These are phyloP conservation scores for Ondatra zibethicus DNA, from an alignment of 2,113 vertebrate species.

Conservation along the genomic window DNA sequence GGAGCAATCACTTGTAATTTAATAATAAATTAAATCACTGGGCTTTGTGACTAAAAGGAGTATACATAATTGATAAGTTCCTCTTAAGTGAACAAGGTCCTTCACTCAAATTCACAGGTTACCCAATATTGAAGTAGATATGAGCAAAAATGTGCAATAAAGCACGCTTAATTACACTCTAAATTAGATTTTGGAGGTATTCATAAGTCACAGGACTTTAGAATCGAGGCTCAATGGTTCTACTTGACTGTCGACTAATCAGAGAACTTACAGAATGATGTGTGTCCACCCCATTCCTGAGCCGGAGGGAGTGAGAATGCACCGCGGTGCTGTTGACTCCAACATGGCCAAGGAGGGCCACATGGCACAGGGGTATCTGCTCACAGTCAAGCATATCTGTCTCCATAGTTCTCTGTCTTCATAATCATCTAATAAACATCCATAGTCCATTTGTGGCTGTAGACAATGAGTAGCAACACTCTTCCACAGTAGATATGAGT, in stretches of 20 bases:
- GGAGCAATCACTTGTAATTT: background rate
- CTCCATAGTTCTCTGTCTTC: background rate
- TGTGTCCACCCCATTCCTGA: background rate
- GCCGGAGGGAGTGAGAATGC: background rate
- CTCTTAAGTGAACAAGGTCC: conserved; percentile 23
- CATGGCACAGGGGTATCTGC: background rate
- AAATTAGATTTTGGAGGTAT: background rate
- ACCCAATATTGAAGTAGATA: background rate
- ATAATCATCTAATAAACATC: background rate
- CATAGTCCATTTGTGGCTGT: background rate
- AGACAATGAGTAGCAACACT: background rate
- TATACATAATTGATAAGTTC: background rate
- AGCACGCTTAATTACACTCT: background rate
- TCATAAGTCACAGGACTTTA: background rate
- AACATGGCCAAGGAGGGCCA: background rate
- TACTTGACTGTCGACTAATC: background rate
- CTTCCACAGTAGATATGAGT: background rate
- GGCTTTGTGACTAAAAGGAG: background rate
- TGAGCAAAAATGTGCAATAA: background rate
- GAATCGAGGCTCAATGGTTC: background rate
- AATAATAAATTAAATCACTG: background rate
- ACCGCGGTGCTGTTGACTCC: background rate
- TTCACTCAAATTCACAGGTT: background rate
- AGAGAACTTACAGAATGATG: background rate
- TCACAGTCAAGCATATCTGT: too few species aligned